Conservation (phyloP, 2,797 vertebrate species). For the Iguana delicatissima region DNA sequence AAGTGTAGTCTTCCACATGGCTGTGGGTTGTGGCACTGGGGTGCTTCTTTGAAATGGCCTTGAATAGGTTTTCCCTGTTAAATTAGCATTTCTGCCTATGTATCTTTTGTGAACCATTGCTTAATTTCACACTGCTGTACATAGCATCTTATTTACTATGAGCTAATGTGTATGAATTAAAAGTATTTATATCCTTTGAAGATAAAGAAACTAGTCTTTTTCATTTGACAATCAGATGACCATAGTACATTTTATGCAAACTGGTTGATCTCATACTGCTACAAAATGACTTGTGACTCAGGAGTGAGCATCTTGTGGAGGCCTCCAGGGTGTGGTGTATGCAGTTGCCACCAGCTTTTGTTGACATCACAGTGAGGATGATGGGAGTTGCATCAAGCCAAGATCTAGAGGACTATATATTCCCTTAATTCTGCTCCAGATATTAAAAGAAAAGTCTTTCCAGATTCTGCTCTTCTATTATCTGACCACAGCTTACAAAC, state of each 20-base stretch:
- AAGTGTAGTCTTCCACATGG: too few species aligned
- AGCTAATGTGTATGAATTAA: background rate
- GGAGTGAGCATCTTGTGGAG: too few species aligned
- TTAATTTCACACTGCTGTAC: background rate
- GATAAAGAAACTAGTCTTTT: too few species aligned
- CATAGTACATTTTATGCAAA: background rate
- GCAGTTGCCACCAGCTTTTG: too few species aligned
- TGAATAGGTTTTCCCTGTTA: background rate
- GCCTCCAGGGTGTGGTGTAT: too few species aligned
- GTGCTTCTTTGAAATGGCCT: background rate
- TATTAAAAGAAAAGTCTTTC: background rate
- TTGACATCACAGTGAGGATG: too few species aligned
- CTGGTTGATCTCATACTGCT: background rate
- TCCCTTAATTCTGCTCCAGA: background rate
- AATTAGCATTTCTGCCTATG: background rate
- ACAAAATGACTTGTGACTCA: background rate
- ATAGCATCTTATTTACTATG: background rate
- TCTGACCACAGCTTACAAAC: slow-evolving; percentile 5
- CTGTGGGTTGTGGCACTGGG: background rate
- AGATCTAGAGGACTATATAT: too few species aligned
- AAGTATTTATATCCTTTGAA: background rate
- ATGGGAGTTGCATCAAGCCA: too few species aligned
- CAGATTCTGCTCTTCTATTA: background rate
- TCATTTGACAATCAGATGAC: background rate
- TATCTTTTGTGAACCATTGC: background rate